Conservation (phyloP, 1,140 invertebrate genomes). For the Sminthurinus signatus region DNA sequence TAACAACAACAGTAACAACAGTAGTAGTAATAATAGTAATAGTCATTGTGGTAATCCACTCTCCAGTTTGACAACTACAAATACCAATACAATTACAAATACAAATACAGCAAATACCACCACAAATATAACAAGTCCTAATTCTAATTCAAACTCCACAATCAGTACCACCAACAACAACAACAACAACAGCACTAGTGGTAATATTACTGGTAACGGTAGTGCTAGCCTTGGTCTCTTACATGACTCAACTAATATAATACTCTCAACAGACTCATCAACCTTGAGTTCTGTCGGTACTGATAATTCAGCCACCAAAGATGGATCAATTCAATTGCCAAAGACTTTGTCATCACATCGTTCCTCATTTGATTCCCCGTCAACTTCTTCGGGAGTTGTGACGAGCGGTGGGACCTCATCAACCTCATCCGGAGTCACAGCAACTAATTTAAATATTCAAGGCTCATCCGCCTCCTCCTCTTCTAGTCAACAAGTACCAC, state of each 20-base stretch:
- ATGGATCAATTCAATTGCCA: constrained; percentile 64
- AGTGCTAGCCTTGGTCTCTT: constrained; percentile 15
- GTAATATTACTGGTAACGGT: neutral
- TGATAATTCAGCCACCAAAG: constrained; percentile 71
- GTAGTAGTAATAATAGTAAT: constrained; percentile 3
- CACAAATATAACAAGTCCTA: too few species aligned
- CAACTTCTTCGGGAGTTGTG: too few species aligned
- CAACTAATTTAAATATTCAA: neutral
- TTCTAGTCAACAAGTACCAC: constrained; percentile 14
- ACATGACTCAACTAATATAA: constrained; percentile 1
- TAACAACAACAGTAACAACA: too few species aligned
- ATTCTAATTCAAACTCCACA: neutral
- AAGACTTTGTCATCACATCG: constrained; percentile 45
- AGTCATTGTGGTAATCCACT: too few species aligned
- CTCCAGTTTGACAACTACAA: too few species aligned
- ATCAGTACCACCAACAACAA: neutral
- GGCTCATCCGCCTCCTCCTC: neutral
- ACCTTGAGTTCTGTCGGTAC: constrained; percentile 54
- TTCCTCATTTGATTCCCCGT: constrained; percentile 19
- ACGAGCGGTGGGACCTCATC: too few species aligned
- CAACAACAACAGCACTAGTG: too few species aligned
- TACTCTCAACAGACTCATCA: constrained; percentile 12
- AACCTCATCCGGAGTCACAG: constrained; percentile 11
- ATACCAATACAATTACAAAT: too few species aligned
- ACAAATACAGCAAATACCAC: too few species aligned